phyloP scores from a whole-genome alignment of 2,888 invertebrate species.

The Standfussiana lucernea region DNA sequence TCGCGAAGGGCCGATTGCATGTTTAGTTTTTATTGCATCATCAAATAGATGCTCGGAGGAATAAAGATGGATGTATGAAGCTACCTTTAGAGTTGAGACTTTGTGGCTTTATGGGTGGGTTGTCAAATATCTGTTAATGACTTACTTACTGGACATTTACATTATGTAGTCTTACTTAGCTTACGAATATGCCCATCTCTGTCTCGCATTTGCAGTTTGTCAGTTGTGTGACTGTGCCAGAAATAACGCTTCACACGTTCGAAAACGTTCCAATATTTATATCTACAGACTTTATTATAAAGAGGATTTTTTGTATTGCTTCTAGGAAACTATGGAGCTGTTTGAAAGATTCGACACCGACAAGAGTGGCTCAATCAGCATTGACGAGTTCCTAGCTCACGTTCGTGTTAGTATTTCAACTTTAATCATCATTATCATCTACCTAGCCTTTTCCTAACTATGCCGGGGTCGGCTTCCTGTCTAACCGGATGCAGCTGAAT shows the following conservation, averaged over 20 bases:
- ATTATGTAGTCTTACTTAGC: not conserved
- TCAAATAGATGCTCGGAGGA: not conserved
- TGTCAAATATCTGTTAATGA: too few species aligned
- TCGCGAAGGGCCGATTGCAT: not conserved
- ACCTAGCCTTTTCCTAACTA: too few species aligned
- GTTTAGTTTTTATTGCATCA: not conserved
- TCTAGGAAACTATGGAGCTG: constrained; percentile 91
- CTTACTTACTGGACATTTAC: not conserved
- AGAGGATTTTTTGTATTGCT: constrained; percentile 35
- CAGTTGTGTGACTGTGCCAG: not conserved
- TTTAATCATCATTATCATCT: too few species aligned
- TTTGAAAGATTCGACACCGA: constrained; percentile 96
- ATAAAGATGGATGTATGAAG: not conserved
- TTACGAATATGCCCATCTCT: not conserved
- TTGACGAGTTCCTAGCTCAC: constrained; percentile 96
- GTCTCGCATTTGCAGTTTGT: not conserved
- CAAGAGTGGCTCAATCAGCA: constrained; percentile 95
- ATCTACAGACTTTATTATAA: not conserved
- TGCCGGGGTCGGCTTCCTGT: too few species aligned
- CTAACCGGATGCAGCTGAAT: too few species aligned
- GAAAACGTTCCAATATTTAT: not conserved
- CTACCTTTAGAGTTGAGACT: not conserved
- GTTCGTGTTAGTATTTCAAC: constrained; percentile 92
- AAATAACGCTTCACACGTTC: too few species aligned
- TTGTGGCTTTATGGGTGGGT: not conserved